These are phyloP conservation scores for Drosophila eohydei DNA, from an alignment of 2,888 invertebrate species.

Conservation along the genomic window DNA sequence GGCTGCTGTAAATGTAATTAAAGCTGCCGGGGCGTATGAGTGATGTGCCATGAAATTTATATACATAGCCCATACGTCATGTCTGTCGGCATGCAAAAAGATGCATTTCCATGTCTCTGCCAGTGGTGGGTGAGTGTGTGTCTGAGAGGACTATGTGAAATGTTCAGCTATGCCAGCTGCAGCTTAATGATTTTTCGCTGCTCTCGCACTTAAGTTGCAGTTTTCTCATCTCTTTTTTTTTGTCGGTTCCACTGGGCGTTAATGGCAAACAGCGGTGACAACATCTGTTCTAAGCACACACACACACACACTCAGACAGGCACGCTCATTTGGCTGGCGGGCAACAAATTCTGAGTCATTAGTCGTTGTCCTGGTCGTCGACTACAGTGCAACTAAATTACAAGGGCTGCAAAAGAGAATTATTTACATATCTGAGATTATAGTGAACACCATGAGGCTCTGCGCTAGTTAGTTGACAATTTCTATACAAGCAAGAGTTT, in stretches of 20 bases:
- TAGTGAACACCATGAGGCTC: constrained; percentile 16
- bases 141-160: constrained; percentile 17
- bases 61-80: constrained; percentile 71
- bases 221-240: constrained; percentile 41
- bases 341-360: constrained; percentile 76
- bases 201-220: constrained; percentile 69
- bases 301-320: constrained; percentile 11
- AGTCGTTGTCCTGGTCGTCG: constrained; percentile 64
- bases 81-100: constrained; percentile 45
- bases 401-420: constrained; percentile 41
- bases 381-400: constrained; percentile 58
- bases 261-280: constrained; percentile 75
- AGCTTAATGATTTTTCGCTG: constrained; percentile 76
- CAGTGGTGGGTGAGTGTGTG: constrained; percentile 25
- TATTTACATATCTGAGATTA: constrained; percentile 49
- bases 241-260: constrained; percentile 55
- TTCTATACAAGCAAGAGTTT: not conserved
- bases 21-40: constrained; percentile 58
- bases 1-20: constrained; percentile 52
- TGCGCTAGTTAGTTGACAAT: not conserved
- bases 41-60: constrained; percentile 69
- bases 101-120: constrained; percentile 40
- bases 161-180: constrained; percentile 54
- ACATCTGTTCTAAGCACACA: constrained; percentile 51
- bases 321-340: constrained; percentile 75